Evolutionary conservation across 2,113 vertebrate species (phyloP).

Genomic region (Nothoprocta perdicaria): DNA sequence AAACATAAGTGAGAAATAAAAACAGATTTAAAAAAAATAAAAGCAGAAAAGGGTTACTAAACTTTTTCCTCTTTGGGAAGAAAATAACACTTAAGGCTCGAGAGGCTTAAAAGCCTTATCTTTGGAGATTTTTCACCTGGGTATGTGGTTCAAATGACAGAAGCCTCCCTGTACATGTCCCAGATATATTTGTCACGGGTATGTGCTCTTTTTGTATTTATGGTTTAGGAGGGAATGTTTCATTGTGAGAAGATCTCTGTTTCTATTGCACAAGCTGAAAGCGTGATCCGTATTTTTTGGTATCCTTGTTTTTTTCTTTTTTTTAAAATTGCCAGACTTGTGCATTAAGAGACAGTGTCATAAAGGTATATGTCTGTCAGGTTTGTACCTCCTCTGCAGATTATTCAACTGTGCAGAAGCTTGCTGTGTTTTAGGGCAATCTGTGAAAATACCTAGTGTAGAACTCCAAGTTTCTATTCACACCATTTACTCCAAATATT

Average conservation of each 20-base stretch:
- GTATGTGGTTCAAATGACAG: not conserved
- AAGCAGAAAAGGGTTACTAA: not conserved
- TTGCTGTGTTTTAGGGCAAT: conserved; percentile 50
- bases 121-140: not conserved
- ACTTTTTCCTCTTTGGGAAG: not conserved
- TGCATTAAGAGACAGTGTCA: not conserved
- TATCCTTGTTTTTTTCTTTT: not conserved
- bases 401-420: conserved; percentile 1
- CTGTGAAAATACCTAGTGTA: conserved; percentile 43
- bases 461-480: conserved; percentile 62
- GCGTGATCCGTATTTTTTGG: not conserved
- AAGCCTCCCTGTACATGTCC: not conserved
- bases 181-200: not conserved
- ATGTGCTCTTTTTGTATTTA: not conserved
- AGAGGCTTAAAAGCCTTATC: not conserved
- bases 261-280: not conserved
- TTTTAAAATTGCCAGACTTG: not conserved
- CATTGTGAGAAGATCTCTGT: not conserved
- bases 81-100: not conserved
- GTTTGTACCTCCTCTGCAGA: conserved; percentile 1
- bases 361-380: not conserved
- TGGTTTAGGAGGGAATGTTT: not conserved
- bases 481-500: conserved; percentile 65
- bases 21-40: not conserved
- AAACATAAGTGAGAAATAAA: not conserved